Percentiles rank a stretch among this genome's conserved stretches.
Conservation (phyloP, 2,113 vertebrate genomes). For the Salvator merianae region DNA sequence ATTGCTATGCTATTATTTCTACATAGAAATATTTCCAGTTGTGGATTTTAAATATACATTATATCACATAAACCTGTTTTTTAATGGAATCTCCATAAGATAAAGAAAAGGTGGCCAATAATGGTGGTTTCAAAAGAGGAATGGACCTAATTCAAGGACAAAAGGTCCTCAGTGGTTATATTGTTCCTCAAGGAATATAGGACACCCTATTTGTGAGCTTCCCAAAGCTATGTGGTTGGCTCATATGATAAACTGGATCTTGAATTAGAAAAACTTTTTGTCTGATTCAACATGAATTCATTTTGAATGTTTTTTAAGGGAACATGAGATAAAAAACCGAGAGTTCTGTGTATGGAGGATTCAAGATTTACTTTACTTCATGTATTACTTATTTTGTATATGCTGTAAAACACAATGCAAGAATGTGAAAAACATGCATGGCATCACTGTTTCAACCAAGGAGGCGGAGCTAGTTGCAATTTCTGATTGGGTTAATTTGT, state of each 20-base stretch:
- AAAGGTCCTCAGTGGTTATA: background rate
- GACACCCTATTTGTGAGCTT: background rate
- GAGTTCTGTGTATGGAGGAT: background rate
- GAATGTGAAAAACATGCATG: background rate
- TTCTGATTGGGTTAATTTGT: background rate
- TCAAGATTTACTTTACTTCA: background rate
- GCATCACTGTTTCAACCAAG: background rate
- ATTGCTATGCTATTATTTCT: conserved; percentile 35
- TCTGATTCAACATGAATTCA: background rate
- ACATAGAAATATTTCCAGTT: conserved; percentile 36
- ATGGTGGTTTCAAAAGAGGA: background rate
- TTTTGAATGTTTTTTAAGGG: background rate
- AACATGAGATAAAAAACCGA: background rate
- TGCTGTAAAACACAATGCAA: background rate
- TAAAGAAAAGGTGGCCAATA: background rate
- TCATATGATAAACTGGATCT: background rate
- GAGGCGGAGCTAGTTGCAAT: background rate
- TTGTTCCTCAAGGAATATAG: background rate
- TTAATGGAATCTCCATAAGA: conserved; percentile 21
- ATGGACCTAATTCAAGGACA: background rate
- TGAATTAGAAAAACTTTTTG: background rate
- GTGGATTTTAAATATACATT: background rate
- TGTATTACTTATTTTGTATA: background rate
- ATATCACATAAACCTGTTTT: background rate
- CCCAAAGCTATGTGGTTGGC: background rate